Evolutionary conservation across 64 coral and sea anemone species (phyloP).

Genomic region (Orbicella faveolata): DNA sequence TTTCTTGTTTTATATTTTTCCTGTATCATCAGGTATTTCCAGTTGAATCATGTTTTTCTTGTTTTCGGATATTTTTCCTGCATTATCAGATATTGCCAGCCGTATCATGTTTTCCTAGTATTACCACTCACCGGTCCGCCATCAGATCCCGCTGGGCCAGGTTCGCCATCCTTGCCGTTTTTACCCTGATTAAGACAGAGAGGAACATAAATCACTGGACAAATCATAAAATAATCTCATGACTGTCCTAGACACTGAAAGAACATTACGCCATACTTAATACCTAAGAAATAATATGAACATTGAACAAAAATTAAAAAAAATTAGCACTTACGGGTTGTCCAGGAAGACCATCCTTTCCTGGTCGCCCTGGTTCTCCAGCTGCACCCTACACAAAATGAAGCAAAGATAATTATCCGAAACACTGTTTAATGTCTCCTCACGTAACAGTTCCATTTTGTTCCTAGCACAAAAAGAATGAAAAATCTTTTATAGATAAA

Average conservation of each 20-base stretch:
- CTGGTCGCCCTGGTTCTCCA: constrained; percentile 62
- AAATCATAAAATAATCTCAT: no score
- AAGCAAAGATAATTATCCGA: not conserved
- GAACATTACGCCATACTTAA: no score
- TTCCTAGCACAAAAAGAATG: no score
- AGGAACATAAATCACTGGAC: not conserved
- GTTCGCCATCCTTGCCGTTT: constrained; percentile 55
- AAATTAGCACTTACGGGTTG: constrained; percentile 38
- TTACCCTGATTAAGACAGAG: constrained; percentile 25
- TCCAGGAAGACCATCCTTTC: constrained; percentile 56
- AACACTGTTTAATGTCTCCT: no score
- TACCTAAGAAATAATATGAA: no score
- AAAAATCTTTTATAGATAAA: no score
- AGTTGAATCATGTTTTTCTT: no score
- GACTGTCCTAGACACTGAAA: no score
- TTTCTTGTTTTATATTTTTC: no score
- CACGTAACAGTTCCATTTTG: no score
- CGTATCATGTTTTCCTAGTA: not conserved
- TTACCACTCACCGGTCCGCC: constrained; percentile 36
- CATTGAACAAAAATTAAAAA: not conserved
- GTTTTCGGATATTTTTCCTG: not conserved
- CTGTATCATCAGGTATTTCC: no score
- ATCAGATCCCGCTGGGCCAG: constrained; percentile 47
- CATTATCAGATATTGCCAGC: no score
- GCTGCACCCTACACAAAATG: constrained; percentile 10